Evolutionary conservation across 1,140 invertebrate species (phyloP), one percentile per base, ranked within the genome.

Genomic region (Archivesica marissinica): DNA sequence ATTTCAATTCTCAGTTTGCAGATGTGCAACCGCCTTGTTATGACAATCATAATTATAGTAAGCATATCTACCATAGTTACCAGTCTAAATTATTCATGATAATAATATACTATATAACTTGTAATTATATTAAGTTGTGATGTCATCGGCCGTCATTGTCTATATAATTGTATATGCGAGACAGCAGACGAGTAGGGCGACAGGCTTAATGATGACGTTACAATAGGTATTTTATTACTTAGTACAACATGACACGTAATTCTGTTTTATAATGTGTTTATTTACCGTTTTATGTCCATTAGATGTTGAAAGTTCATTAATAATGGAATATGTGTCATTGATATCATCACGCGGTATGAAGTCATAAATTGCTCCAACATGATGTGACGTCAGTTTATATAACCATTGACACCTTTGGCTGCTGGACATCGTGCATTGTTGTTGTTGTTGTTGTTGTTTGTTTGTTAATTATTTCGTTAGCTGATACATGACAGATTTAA

Each of bases 301-400:
- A 61, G 17, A 25, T 38, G 33, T 41, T 75, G 80, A 83, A 61
- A 74, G 68, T 72, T 75, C 80, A 83, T 83, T 83, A 83, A 83
- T 83, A 59, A 83, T 83, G 25, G 38, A 83, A 70, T 25, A 30
- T n/a, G 38, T 64, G 59, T 64, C 59, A 64, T 28, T 20, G 38
- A 25, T 13, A 64, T 64, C 28, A 35, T 25, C 23, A 64, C 38
- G 20, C 38, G 50, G 50, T 4, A 4, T 52, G 13, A 35, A 64
- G 74, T 76, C 74, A 76, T 72, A 76, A 76, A 56, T 39, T 54
- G 35, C 35, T 35, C 20, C 47, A 41, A 25, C 11, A 3, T n/a
- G 30, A 33, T 44, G 25, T 76, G 74, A 76, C 59, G 74, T 76
- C 35, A 76, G 38, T 33, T 44, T 15, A 79, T 25, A 79, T 79